Conservation (phyloP, 2,797 vertebrate genomes). For the Coregonus sp. region DNA sequence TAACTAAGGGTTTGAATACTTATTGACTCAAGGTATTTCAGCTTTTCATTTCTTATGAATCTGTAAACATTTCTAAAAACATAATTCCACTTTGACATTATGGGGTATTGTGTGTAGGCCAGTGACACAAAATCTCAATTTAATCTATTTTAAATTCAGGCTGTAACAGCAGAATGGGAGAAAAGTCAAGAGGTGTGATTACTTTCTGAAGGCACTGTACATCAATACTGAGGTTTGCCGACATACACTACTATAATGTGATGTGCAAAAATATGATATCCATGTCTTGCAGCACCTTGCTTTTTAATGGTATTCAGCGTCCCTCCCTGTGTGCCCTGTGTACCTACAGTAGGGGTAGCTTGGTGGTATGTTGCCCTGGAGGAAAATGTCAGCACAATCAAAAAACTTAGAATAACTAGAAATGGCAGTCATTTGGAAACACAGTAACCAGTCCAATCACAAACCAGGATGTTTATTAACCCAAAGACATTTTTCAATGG, state of each 20-base stretch:
- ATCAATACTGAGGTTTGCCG: not conserved
- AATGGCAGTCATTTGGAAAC: not conserved
- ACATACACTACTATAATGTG: not conserved
- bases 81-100: no score
- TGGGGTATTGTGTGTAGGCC: no score
- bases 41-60: no score
- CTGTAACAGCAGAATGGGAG: not conserved
- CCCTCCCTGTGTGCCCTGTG: not conserved
- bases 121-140: no score
- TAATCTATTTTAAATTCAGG: no score
- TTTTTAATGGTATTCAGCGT: not conserved
- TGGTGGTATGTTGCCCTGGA: not conserved
- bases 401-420: not conserved
- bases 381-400: not conserved
- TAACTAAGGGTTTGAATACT: no score
- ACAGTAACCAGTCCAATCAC: not conserved
- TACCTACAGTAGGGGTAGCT: not conserved
- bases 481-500: not conserved
- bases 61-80: no score
- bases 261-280: not conserved
- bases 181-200: no score
- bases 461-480: conserved; percentile 1
- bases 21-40: no score
- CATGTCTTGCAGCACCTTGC: not conserved
- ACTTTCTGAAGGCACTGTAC: no score